phyloP scores from a whole-genome alignment of 2,888 invertebrate genomes.

The Ganaspis brasiliensis region DNA sequence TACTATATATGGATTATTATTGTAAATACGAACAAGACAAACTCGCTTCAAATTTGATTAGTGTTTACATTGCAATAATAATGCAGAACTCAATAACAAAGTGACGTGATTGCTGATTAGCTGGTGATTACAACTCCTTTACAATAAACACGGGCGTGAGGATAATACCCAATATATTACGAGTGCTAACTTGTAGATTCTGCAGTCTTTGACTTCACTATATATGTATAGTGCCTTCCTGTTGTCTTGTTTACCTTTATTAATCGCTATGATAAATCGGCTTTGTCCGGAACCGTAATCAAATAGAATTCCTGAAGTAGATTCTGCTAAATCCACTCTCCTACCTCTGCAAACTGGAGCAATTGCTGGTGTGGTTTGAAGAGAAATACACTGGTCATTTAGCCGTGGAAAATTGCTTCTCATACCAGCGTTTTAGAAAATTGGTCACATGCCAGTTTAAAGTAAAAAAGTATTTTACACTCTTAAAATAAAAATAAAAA shows the following conservation, averaged over 20 bases:
- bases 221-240: background rate
- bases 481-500: no score
- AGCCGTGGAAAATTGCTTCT: background rate
- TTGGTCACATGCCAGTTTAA: background rate
- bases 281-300: constrained; percentile 46
- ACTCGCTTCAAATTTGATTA: no score
- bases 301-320: constrained; percentile 48
- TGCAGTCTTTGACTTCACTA: background rate
- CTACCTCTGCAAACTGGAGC: constrained; percentile 52
- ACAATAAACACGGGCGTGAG: background rate
- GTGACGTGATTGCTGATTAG: constrained; percentile 11
- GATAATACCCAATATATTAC: background rate
- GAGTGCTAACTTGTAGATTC: background rate
- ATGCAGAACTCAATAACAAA: background rate
- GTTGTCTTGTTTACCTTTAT: constrained; percentile 44
- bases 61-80: background rate
- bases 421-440: background rate
- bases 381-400: constrained; percentile 51
- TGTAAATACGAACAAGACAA: no score
- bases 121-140: background rate
- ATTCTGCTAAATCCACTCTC: constrained; percentile 54
- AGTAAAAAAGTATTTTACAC: background rate
- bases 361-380: constrained; percentile 53
- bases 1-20: no score
- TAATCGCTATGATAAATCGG: constrained; percentile 55